Conservation (phyloP, 2,797 vertebrate genomes). For the Microctenopoma steveboyesi region DNA sequence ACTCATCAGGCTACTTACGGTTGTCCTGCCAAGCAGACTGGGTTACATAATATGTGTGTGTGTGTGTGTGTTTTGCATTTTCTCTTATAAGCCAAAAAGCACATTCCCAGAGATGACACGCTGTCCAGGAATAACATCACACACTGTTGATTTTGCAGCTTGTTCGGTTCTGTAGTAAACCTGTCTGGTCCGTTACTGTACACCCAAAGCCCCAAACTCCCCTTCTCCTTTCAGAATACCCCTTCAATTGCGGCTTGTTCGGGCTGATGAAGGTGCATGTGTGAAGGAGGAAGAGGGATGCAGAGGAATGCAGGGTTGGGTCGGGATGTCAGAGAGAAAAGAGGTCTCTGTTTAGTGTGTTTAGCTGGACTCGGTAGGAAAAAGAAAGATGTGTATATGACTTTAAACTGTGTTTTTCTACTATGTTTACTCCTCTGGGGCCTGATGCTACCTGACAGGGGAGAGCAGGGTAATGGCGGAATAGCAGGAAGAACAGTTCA, state of each 20-base stretch:
- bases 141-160: conserved; percentile 55
- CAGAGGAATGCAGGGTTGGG: conserved; percentile 72
- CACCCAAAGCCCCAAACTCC: conserved; percentile 39
- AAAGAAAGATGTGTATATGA: conserved; percentile 64
- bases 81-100: conserved; percentile 36
- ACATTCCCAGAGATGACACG: conserved; percentile 43
- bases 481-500: neutral
- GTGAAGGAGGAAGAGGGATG: conserved; percentile 33
- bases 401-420: neutral
- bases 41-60: conserved; percentile 65
- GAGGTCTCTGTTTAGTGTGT: conserved; percentile 73
- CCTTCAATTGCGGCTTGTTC: conserved; percentile 79
- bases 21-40: conserved; percentile 40
- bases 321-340: conserved; percentile 62
- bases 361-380: conserved; percentile 56
- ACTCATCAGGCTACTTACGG: conserved; percentile 37
- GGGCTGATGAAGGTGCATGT: conserved; percentile 44
- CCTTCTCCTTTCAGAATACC: conserved; percentile 44
- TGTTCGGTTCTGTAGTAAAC: conserved; percentile 63
- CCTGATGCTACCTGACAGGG: no score
- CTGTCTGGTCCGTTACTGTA: conserved; percentile 69
- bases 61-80: conserved; percentile 43
- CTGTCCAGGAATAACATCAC: conserved; percentile 41
- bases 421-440: no score
- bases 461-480: neutral